Evolutionary conservation across 2,797 vertebrate species (phyloP), one percentile per base, ranked within the genome.

Genomic region (Heliangelus exortis): DNA sequence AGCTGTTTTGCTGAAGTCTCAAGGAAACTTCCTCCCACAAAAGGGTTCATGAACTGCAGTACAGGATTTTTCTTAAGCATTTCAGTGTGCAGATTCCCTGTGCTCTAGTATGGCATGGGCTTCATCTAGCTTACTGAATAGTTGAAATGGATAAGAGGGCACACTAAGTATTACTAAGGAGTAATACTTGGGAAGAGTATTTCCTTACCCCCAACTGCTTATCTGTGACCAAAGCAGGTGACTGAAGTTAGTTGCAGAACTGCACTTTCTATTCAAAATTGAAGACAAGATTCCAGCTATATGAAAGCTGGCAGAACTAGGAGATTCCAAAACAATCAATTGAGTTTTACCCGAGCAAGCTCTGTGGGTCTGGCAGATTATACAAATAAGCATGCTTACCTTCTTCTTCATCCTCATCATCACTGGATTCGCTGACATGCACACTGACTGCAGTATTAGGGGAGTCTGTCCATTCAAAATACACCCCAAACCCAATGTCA

Each of bases 381-480:
- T 4, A 47, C 1, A 51, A 81, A 75, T 13, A 25, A 84, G 28
- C 0, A 9, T 3, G 12, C 84, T 84, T 96, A 99, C 99, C 99
- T 98, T 99, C 99, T 4, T 99, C 99, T 10, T 99, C 99, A 54
- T 99, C 99, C 1, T 99, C 99, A 23, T 99, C 99, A 17, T 99
- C 99, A 41, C 99, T 99, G 97, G 99, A 99, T 97, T 99, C 99
- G 2, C 99, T 99, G 97, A 99, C 99, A 36, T 99, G 99, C 89
- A 99, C 99, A 53, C 99, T 99, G 98, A 99, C 99, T 2, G 99
- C 98, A 36, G 99, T 99, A 20, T 99, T 99, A 65, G 99, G 98
- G n/a, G 98, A 98, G 73, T 99, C 99, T 94, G 99, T 99, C 99
- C 99, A 99, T 98, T 99, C 99, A 96, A 99, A 99, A 98, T 99